A percentile compares a stretch with the other conserved stretches of the same genome.
Evolutionary conservation across 2,888 invertebrate genomes (phyloP).

Genomic region (Agrochola lota): DNA sequence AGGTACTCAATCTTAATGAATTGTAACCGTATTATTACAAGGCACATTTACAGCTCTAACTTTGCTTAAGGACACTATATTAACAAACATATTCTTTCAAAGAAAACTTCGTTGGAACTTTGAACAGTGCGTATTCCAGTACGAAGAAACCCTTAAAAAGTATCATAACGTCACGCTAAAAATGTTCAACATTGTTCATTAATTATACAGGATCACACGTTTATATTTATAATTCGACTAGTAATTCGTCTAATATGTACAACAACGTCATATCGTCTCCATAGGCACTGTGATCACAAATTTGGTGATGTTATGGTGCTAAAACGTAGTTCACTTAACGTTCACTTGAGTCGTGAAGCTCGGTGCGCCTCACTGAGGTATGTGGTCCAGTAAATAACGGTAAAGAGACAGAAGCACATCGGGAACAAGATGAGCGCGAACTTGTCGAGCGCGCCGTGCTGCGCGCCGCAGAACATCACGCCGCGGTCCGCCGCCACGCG

Average conservation of each 20-base stretch:
- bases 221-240: constrained; percentile 79
- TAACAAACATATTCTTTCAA: constrained; percentile 42
- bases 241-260: constrained; percentile 85
- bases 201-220: constrained; percentile 63
- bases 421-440: constrained; percentile 91
- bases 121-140: constrained; percentile 34
- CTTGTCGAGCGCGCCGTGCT: constrained; percentile 91
- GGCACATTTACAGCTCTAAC: constrained; percentile 69
- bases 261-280: constrained; percentile 70
- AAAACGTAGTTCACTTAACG: constrained; percentile 42
- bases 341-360: constrained; percentile 75
- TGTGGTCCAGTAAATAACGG: constrained; percentile 91
- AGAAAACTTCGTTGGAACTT: constrained; percentile 41
- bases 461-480: constrained; percentile 91
- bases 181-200: constrained; percentile 49
- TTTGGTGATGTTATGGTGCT: constrained; percentile 54
- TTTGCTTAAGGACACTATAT: constrained; percentile 45
- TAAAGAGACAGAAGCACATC: constrained; percentile 90
- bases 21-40: constrained; percentile 54
- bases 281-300: constrained; percentile 76
- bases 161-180: constrained; percentile 50
- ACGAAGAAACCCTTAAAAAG: constrained; percentile 50
- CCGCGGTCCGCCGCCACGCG: constrained; percentile 87
- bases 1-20: constrained; percentile 40
- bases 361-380: constrained; percentile 90